Conservation (phyloP, 2,113 vertebrate species). For the Deroptyus accipitrinus region DNA sequence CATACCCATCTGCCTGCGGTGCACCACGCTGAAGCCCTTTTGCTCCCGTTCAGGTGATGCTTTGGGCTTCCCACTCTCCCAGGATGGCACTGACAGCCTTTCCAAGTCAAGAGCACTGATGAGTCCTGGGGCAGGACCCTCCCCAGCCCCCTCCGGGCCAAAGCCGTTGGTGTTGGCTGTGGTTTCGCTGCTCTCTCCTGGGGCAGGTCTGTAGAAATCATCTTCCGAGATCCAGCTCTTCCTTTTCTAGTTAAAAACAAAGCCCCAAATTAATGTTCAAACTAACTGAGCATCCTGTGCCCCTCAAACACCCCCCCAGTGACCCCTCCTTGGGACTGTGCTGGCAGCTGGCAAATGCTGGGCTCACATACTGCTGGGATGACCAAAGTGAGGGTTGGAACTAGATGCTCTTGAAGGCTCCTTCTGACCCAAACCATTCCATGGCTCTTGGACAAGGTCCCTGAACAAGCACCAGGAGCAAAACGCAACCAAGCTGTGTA, state of each 20-base stretch:
- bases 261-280: background rate
- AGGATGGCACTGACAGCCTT: background rate
- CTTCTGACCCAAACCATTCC: background rate
- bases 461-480: background rate
- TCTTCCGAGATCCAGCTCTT: conserved; percentile 93
- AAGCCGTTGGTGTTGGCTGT: background rate
- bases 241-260: conserved; percentile 70
- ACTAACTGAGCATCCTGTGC: accelerated
- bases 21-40: conserved; percentile 82
- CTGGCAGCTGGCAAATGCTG: background rate
- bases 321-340: background rate
- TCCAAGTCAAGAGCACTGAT: conserved; percentile 48
- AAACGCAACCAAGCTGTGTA: background rate
- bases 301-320: background rate
- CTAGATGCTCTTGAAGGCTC: background rate
- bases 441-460: background rate
- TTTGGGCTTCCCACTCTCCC: background rate
- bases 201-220: conserved; percentile 84
- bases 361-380: background rate
- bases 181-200: background rate
- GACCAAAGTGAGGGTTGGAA: accelerated
- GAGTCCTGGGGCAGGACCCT: background rate
- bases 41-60: conserved; percentile 20
- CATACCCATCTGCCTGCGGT: conserved; percentile 89
- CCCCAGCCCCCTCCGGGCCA: conserved; percentile 5